Conservation (phyloP, 2,888 invertebrate species). For the Pseudococcus viburni region DNA sequence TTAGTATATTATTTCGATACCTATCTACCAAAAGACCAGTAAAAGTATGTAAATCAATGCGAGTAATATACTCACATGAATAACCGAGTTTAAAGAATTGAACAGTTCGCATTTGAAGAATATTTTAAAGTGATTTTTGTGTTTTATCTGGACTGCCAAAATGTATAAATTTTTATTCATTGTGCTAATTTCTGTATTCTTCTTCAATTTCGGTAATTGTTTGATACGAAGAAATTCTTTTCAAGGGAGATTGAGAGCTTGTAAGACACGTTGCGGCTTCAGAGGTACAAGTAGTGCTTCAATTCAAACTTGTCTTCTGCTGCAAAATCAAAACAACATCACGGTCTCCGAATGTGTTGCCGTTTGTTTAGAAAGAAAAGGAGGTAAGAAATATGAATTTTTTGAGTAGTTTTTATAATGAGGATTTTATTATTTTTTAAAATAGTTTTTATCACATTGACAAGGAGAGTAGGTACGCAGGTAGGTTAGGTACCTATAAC, state of each 20-base stretch:
- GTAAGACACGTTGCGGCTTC: conserved; percentile 4
- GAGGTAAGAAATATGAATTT: neutral
- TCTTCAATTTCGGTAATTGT: neutral
- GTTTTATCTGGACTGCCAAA: neutral
- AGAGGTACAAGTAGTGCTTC: neutral
- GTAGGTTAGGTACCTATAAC: too few relatives aligned
- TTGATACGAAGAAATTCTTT: conserved; percentile 30
- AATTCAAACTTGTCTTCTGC: conserved; percentile 29
- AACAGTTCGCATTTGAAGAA: neutral
- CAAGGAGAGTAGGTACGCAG: too few relatives aligned
- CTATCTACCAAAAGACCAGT: too few relatives aligned
- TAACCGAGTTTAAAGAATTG: neutral
- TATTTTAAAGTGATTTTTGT: neutral
- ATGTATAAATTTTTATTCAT: neutral
- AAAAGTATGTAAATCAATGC: too few relatives aligned
- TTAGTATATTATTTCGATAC: too few relatives aligned
- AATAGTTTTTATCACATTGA: too few relatives aligned
- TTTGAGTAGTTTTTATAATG: too few relatives aligned
- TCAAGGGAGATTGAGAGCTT: conserved; percentile 31
- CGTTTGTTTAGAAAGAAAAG: conserved; percentile 37
- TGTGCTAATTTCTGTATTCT: neutral
- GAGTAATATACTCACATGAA: too few relatives aligned
- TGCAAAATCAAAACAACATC: conserved; percentile 21
- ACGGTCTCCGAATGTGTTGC: conserved; percentile 9
- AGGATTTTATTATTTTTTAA: too few relatives aligned